Evolutionary conservation across 2,888 invertebrate species (phyloP), one percentile per base, ranked within the genome.

Genomic region (Apamea epomidion): DNA sequence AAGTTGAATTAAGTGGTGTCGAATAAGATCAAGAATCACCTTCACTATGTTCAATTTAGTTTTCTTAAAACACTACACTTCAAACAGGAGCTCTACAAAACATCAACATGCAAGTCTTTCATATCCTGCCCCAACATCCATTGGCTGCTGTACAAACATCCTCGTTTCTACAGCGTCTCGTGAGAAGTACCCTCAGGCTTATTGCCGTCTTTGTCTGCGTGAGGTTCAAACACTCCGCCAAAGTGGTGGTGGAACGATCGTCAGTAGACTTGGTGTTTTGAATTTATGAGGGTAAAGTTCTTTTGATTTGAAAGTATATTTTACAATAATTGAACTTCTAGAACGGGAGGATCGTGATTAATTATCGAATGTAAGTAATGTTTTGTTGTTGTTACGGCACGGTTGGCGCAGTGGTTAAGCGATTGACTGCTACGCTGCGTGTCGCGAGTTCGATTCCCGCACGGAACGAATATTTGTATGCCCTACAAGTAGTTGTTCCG

Each of bases 121-220:
- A 81, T 73, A 65, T 78, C 68, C 80, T 81, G 74, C 16, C 45
- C 2, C n/a, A 29, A 48, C 73, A 45, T n/a, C 51, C 64, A 42
- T 58, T 60, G 72, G 21, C 48, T 70, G n/a, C 48, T 69, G 45
- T 80, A 81, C 72, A 87, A 82, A 79, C 76, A 62, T 74, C 60
- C 70, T 72, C 71, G 32, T 65, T 64, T 78, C 72, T 77, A 72
- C 67, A 65, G 70, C 71, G 65, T 80, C 81, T 81, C 45, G 71
- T 69, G 60, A 76, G 76, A 60, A 90, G 85, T 68, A 77, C 85
- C 87, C 87, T 90, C 73, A 67, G 84, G 86, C 78, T 87, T 86
- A 89, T 91, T 91, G 83, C 86, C 70, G 70, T 45, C 76, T 88
- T 91, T 91, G 86, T 88, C 64, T 62, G 12, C 14, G 42, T n/a